Conservation (phyloP, 2,888 invertebrate genomes). For the Falcaria lacertinaria region DNA sequence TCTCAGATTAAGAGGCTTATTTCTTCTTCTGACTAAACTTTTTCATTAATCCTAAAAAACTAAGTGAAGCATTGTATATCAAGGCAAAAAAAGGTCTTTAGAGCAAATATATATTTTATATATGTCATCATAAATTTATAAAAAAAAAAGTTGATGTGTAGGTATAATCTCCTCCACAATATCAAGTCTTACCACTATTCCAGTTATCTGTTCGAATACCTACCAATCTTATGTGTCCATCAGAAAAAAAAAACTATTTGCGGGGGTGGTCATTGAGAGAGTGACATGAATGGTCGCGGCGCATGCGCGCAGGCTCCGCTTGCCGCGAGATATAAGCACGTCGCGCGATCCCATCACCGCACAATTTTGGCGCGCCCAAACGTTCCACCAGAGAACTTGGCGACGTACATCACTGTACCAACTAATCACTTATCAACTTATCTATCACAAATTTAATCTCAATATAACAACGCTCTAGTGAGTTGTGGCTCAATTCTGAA, state of each 20-base stretch:
- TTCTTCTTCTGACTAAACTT: too few species aligned
- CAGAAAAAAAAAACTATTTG: conserved; percentile 35
- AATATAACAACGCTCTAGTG: conserved; percentile 31
- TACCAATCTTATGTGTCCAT: background rate
- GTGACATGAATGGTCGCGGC: conserved; percentile 62
- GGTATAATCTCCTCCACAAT: too few species aligned
- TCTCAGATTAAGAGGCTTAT: too few species aligned
- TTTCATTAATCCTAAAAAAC: too few species aligned
- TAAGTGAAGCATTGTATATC: too few species aligned
- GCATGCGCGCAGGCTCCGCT: conserved; percentile 56
- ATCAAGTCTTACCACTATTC: too few species aligned
- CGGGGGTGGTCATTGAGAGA: conserved; percentile 72
- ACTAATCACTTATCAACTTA: conserved; percentile 19
- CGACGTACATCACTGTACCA: conserved; percentile 31
- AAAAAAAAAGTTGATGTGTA: too few species aligned
- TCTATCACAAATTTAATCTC: conserved; percentile 15
- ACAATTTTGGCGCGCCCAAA: conserved; percentile 74
- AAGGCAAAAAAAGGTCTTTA: too few species aligned
- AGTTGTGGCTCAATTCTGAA: conserved; percentile 40
- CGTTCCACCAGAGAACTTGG: conserved; percentile 58
- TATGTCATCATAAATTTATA: too few species aligned
- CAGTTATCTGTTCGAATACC: background rate
- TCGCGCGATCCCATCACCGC: conserved; percentile 53
- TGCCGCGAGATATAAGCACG: conserved; percentile 67
- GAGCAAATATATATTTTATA: too few species aligned